A percentile compares a stretch with the other conserved stretches of the same genome.
phyloP scores from a whole-genome alignment of 2,888 invertebrate genomes.

The Petrophora chlorosata region DNA sequence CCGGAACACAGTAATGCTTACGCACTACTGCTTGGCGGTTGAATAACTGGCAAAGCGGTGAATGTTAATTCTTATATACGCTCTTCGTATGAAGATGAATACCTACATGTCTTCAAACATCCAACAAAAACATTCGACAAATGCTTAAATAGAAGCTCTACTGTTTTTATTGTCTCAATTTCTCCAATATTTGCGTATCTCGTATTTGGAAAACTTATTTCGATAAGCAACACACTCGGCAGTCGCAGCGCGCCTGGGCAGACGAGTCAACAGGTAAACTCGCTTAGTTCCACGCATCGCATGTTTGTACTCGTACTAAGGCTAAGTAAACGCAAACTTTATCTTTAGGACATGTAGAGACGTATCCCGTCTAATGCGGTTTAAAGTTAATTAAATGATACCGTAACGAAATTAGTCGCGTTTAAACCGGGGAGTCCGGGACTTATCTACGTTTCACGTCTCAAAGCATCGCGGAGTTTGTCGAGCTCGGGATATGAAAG shows the following conservation, averaged over 20 bases:
- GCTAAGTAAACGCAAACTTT: constrained; percentile 63
- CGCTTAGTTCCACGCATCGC: constrained; percentile 62
- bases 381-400: constrained; percentile 61
- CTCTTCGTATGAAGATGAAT: no score
- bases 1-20: no score
- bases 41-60: no score
- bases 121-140: not conserved
- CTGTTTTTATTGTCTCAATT: constrained; percentile 30
- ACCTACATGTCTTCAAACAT: no score
- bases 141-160: not conserved
- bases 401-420: constrained; percentile 46
- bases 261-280: constrained; percentile 65
- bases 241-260: constrained; percentile 24
- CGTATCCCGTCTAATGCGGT: constrained; percentile 54
- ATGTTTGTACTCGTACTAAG: constrained; percentile 58
- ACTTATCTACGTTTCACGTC: not conserved
- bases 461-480: constrained; percentile 6
- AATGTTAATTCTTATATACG: no score
- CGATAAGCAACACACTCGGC: constrained; percentile 41
- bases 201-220: constrained; percentile 60
- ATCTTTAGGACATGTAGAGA: constrained; percentile 57
- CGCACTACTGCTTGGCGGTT: no score
- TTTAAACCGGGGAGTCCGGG: constrained; percentile 31
- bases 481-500: constrained; percentile 10
- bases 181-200: constrained; percentile 49